A percentile compares a stretch with the other conserved stretches of the same genome.
Evolutionary conservation across 2,888 invertebrate species (phyloP).

Genomic region (Villa cingulata): DNA sequence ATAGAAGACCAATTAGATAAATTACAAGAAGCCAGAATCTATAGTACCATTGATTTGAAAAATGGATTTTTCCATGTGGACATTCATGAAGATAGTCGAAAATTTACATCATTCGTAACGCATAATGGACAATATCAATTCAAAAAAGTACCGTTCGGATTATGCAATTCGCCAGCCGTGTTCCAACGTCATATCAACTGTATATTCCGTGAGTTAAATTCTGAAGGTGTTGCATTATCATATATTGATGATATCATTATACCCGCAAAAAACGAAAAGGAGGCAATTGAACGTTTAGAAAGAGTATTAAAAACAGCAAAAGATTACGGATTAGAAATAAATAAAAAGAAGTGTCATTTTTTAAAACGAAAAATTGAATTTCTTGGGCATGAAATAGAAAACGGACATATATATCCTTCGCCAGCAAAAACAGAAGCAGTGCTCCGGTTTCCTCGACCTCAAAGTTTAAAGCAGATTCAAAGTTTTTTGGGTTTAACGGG

Average conservation of each 20-base stretch:
- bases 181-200: constrained; percentile 16
- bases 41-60: constrained; percentile 18
- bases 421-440: constrained; percentile 4
- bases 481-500: constrained; percentile 14
- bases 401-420: constrained; percentile 1
- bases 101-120: no score
- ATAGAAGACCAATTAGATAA: no score
- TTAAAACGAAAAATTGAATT: constrained; percentile 10
- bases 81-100: constrained; percentile 14
- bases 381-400: constrained; percentile 6
- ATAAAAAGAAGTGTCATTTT: constrained; percentile 16
- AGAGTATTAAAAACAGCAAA: constrained; percentile 3
- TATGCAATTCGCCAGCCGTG: constrained; percentile 16
- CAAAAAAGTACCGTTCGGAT: background rate
- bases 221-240: constrained; percentile 8
- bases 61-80: constrained; percentile 24
- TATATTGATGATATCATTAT: constrained; percentile 19
- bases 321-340: constrained; percentile 11
- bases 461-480: background rate
- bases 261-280: constrained; percentile 2
- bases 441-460: constrained; percentile 2
- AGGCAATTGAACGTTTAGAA: constrained; percentile 5
- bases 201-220: constrained; percentile 9
- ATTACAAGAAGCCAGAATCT: constrained; percentile 15
- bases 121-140: constrained; percentile 20